Evolutionary conservation across 1,140 invertebrate species (phyloP), one percentile per base, ranked within the genome.

Genomic region (Coenobita brevimanus): DNA sequence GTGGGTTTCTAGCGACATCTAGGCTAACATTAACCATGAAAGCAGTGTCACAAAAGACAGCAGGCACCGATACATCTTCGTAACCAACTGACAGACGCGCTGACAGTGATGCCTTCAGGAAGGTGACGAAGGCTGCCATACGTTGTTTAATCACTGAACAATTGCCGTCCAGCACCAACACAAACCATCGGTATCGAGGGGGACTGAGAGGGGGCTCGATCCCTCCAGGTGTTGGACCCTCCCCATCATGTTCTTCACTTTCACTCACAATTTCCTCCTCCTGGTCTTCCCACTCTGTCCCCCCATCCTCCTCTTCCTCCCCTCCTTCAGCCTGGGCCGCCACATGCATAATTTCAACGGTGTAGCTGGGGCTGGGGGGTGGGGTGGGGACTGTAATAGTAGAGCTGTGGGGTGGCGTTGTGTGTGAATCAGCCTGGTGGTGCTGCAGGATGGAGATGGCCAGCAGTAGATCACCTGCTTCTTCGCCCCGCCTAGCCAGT

Each of bases 11-110:
- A 4, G 75, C 54, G 0, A 75, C 79, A 41, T 90, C 87, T 2
- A 90, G 69, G 69, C 89, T 90, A 46, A 90, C 88, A 67, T 90
- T 90, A 1, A 90, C 89, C 89, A 90, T 90, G 75, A 90, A 90
- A 64, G 89, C 88, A 43, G 88, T 90, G 81, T 90, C 84, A 67
- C 89, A 90, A 54, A 85, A 90, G 36, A 90, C 89, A 2, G 89
- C 88, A 8, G 88, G 87, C 3, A 90, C 88, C 41, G 73, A 75
- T 3, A 90, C 87, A 67, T 90, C 89, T 17, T 89, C 80, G 84
- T 89, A 89, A 38, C 85, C 76, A 8, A 88, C 62, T 0, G 87
- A 79, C 10, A 90, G 82, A 36, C 88, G 88, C 13, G 86, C 43
- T 4, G 89, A 89, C 4, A 90, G 78, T 8, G 89, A 86, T 2